phyloP scores from a whole-genome alignment of 2,113 vertebrate genomes.

The Xenopus borealis region DNA sequence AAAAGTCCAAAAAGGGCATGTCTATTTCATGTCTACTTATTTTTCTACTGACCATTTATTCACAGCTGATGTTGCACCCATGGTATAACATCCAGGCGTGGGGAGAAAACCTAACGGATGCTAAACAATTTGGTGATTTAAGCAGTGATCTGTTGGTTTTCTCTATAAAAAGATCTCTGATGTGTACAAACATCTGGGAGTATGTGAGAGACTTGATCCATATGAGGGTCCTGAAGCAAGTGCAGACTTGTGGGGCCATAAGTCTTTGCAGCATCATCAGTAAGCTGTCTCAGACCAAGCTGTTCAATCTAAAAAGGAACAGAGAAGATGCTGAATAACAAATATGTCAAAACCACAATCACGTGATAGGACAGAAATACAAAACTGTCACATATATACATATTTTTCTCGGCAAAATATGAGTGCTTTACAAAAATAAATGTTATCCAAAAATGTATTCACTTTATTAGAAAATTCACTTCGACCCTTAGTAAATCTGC shows the following conservation, averaged over 20 bases:
- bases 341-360: background rate
- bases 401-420: background rate
- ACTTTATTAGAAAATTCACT: no score
- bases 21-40: no score
- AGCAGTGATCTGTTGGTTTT: conserved; percentile 87
- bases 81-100: no score
- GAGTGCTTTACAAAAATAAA: no score
- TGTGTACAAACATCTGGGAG: conserved; percentile 68
- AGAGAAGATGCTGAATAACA: background rate
- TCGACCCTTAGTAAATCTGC: no score
- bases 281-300: conserved; percentile 60
- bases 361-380: rapidly evolving
- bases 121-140: conserved; percentile 47
- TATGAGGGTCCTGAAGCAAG: conserved; percentile 53
- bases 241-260: conserved; percentile 52
- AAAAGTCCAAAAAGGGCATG: no score
- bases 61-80: no score
- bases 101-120: background rate
- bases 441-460: no score
- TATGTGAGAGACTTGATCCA: conserved; percentile 63
- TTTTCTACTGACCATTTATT: no score
- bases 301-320: conserved; percentile 65
- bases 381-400: background rate
- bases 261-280: conserved; percentile 60
- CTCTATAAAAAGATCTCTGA: conserved; percentile 81